A percentile compares a stretch with the other conserved stretches of the same genome.
Conservation (phyloP, 2,797 vertebrate genomes). For the Cuculus canorus region DNA sequence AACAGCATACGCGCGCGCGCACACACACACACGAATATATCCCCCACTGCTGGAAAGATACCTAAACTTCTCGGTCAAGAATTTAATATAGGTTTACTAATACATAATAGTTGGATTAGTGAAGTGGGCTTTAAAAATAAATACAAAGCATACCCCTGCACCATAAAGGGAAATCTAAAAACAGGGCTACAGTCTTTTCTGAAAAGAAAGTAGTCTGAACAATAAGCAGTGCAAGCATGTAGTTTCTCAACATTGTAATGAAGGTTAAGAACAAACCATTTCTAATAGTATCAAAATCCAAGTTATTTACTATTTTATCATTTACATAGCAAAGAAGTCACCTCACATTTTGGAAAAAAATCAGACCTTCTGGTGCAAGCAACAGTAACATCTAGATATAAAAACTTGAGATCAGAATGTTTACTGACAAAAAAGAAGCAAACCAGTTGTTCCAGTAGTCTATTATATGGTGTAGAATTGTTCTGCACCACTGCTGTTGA, state of each 20-base stretch:
- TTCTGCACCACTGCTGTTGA: neutral
- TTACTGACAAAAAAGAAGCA: constrained; percentile 16
- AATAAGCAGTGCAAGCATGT: neutral
- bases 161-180: constrained; percentile 10
- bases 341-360: neutral
- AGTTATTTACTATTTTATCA: neutral
- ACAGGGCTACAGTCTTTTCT: neutral
- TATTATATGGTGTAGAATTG: neutral
- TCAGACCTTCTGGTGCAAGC: neutral
- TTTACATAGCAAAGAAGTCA: neutral
- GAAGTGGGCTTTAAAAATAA: neutral
- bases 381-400: neutral
- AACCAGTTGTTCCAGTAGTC: neutral
- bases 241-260: neutral
- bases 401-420: neutral
- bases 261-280: neutral
- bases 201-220: neutral
- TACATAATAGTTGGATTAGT: neutral
- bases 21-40: neutral
- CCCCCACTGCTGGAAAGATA: neutral
- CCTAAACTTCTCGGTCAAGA: neutral
- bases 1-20: neutral
- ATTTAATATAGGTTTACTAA: constrained; percentile 17
- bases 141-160: neutral
- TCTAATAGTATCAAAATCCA: constrained; percentile 5